Conservation (phyloP, 2,888 invertebrate genomes). For the Drosophila aldrichi region DNA sequence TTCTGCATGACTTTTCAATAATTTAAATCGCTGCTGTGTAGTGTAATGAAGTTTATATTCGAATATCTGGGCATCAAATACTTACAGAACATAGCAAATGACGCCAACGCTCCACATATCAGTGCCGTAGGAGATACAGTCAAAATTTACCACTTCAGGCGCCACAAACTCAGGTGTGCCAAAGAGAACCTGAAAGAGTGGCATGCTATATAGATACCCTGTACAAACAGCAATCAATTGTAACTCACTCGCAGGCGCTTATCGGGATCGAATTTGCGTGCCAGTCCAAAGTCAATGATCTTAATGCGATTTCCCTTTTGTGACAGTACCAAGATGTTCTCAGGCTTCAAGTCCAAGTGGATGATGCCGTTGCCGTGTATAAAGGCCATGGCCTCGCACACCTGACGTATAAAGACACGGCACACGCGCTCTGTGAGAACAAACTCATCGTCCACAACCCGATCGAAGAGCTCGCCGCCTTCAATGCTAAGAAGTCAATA, state of each 20-base stretch:
- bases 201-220: neutral
- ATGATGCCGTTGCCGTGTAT: constrained; percentile 98
- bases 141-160: constrained; percentile 99
- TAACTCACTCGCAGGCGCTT: constrained; percentile 91
- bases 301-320: constrained; percentile 99
- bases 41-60: constrained; percentile 1
- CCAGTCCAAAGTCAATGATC: constrained; percentile 99
- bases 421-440: constrained; percentile 98
- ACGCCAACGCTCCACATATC: constrained; percentile 99
- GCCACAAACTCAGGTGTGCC: constrained; percentile 99
- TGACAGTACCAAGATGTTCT: constrained; percentile 98
- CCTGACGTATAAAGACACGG: constrained; percentile 98
- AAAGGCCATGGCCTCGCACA: constrained; percentile 98
- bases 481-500: constrained; percentile 90
- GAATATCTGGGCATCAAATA: constrained; percentile 71
- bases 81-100: constrained; percentile 99
- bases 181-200: constrained; percentile 89
- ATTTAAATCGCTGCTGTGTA: neutral
- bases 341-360: constrained; percentile 99
- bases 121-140: constrained; percentile 96
- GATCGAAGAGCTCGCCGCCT: constrained; percentile 99
- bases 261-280: constrained; percentile 95
- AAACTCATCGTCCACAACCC: constrained; percentile 99
- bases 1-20: too few relatives aligned
- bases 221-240: neutral